A percentile compares a stretch with the other conserved stretches of the same genome.
phyloP scores from a whole-genome alignment of 2,113 vertebrate genomes.

The Triplophysa tibetana region DNA sequence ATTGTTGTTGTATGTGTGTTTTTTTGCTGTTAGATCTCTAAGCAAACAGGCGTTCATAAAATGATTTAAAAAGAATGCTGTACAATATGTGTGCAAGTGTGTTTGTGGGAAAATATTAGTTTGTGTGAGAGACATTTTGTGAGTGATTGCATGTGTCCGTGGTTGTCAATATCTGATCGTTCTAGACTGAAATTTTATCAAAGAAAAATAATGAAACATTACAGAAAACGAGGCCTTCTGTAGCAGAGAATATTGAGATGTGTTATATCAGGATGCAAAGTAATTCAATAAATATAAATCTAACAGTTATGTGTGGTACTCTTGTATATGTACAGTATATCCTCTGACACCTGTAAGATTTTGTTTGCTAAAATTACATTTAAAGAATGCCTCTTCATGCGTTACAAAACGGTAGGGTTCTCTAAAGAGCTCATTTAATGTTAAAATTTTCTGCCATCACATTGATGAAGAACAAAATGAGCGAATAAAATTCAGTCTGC shows the following conservation, averaged over 20 bases:
- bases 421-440: not conserved
- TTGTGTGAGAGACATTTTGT: conserved; percentile 22
- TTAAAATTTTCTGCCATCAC: not conserved
- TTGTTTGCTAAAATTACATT: not conserved
- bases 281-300: conserved; percentile 67
- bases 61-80: conserved; percentile 49
- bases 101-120: conserved; percentile 15
- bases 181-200: conserved; percentile 26
- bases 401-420: too few species aligned
- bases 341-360: not conserved
- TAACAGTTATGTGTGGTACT: not conserved
- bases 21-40: conserved; percentile 31
- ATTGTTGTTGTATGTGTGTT: conserved; percentile 46
- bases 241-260: conserved; percentile 48
- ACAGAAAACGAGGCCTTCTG: conserved; percentile 45
- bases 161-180: conserved; percentile 53
- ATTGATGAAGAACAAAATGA: too few species aligned
- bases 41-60: conserved; percentile 46
- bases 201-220: conserved; percentile 17
- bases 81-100: conserved; percentile 60
- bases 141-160: conserved; percentile 65
- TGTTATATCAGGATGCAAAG: conserved; percentile 55
- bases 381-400: not conserved
- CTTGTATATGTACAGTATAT: not conserved
- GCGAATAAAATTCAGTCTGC: too few species aligned